These are phyloP conservation scores for Cardiocondyla obscurior DNA, from an alignment of 1,140 invertebrate species.

Conservation along the genomic window DNA sequence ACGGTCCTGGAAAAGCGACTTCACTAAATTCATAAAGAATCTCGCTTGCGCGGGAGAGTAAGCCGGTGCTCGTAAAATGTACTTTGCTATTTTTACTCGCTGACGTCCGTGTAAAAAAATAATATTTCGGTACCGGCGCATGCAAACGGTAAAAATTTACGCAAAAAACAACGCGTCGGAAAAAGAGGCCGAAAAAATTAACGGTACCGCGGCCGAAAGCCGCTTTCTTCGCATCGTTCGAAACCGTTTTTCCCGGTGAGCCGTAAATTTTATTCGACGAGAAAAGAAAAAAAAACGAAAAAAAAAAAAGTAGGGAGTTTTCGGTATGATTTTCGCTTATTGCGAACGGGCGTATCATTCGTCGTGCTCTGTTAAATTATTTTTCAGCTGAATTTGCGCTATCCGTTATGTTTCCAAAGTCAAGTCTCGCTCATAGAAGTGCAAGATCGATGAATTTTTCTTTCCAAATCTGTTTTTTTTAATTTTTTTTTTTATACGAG, in stretches of 20 bases:
- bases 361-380: constrained; percentile 6
- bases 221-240: not conserved
- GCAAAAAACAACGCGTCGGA: constrained; percentile 39
- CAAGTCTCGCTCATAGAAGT: not conserved
- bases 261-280: constrained; percentile 16
- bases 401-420: not conserved
- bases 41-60: constrained; percentile 32
- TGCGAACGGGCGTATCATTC: not conserved
- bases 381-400: not conserved
- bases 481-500: not conserved
- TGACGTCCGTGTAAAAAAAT: constrained; percentile 42
- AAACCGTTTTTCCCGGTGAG: not conserved
- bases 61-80: constrained; percentile 33
- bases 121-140: not conserved
- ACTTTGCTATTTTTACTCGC: constrained; percentile 35
- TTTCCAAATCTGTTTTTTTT: too few relatives aligned
- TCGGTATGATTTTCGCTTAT: not conserved
- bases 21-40: constrained; percentile 81
- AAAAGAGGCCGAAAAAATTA: constrained; percentile 40
- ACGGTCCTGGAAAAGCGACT: constrained; percentile 70
- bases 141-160: constrained; percentile 28
- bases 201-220: not conserved
- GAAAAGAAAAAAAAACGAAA: too few relatives aligned
- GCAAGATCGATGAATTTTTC: not conserved
- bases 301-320: too few relatives aligned